Evolutionary conservation across 2,113 vertebrate genomes (phyloP), one percentile per base, ranked within the genome.

Genomic region (Triplophysa dalaica): DNA sequence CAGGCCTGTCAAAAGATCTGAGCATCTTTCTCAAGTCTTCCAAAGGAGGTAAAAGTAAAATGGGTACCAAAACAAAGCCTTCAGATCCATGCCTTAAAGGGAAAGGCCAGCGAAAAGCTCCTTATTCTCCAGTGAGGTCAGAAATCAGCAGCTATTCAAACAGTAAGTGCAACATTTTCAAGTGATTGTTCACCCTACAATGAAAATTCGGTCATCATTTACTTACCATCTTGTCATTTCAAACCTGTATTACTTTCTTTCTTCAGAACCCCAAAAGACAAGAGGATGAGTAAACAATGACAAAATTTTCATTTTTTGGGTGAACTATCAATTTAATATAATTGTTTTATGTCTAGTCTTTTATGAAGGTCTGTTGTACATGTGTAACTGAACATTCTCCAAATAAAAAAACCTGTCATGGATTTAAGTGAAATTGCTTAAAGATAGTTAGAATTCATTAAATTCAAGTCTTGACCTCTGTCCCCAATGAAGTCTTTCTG

Each of bases 61-160:
- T 91, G 90, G 84, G 93, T 0, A 63, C 90, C 87, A 97, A 94
- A 90, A 90, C 91, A 74, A 94, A 94, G 86, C 90, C 94, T 89
- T 92, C 94, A 75, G 94, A 96, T 67, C 84, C 86, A 63, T 85
- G 91, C 75, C 90, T 92, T 86, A 96, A 96, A 87, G 91, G 93
- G 84, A 95, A 96, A 94, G 92, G 92, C 90, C 94, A 93, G 87
- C 91, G 94, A 92, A 97, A 97, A 90, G 73, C 90, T 74, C 86
- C 93, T 87, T 94, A 94, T 89, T 98, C 95, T 88, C 92, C 95
- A n/a, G 86, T 94, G 86, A 91, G 96, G 87, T 97, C 96, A 60
- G 97, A 97, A 94, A 91, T 95, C 90, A 97, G 96, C 97, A 98
- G 96, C 93, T 96, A 94, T 89, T 97, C 95, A 24, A 98, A 96